Base-by-base conservation (phyloP, 2,888 invertebrate genomes). In the Epinotia brunnichana region DNA sequence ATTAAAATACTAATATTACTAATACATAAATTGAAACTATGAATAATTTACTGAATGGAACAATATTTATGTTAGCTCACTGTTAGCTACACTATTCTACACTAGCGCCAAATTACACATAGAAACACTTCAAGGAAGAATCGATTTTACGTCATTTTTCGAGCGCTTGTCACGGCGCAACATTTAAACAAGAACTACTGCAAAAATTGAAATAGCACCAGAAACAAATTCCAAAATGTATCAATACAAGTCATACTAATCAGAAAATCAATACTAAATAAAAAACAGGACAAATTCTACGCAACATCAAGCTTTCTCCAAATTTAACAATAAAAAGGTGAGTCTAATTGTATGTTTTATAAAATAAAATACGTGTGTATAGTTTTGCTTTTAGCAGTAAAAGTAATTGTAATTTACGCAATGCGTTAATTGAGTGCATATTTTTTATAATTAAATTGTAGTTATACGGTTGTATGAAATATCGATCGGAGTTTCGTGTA, bases 141-240 rank as follows among this genome's bases (percentile, higher is more conserved):
- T 91, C 86, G 89, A 88, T 90, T 90, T 88, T 85, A 83, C 84
- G 88, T 90, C 89, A 89, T 78, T 81, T 79, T 81, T 81, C 80
- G 78, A 79, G 81, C 79, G 77, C 80, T 80, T 85, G 82, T 86
- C 87, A 85, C 86, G 89, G 92, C 92, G 92, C 90, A 90, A 91
- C 90, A 91, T 92, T 92, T 90, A 81, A 92, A 92, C 85, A 85
- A 75, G 76, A 74, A 77, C 78, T 77, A 79, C 77, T 75, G 80
- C 48, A 83, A 81, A 85, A 83, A 80, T 74, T 71, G 61, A 79
- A 81, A 80, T 82, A 77, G 64, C 69, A 73, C 69, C 78, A 81
- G 80, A 78, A 77, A 56, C 73, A 61, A 66, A 66, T 74, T 74
- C 74, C 70, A 81, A 79, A 80, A 83, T 83, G 80, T 69, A 19